Conservation (phyloP, 2,888 invertebrate species). For the Leptarthrus brevirostris region DNA sequence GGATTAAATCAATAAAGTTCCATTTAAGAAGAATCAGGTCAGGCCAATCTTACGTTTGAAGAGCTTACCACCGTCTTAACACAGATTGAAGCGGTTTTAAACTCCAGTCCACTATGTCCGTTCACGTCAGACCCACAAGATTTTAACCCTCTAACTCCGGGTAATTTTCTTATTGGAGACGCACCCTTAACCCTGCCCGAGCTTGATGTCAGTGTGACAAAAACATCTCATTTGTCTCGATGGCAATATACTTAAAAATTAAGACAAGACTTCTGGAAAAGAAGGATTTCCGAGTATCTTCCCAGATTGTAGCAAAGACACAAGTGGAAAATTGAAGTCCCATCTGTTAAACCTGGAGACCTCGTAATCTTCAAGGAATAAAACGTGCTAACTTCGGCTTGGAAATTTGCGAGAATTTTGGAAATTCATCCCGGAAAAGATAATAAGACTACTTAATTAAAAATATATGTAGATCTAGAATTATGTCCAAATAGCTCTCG, state of each 20-base stretch:
- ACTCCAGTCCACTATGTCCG: no score
- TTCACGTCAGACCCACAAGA: not conserved
- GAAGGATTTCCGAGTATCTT: not conserved
- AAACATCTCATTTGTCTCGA: not conserved
- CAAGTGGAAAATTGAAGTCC: not conserved
- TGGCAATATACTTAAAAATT: not conserved
- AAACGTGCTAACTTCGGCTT: not conserved
- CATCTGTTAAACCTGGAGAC: not conserved
- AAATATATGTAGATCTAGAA: not conserved
- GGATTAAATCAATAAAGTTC: constrained; percentile 21
- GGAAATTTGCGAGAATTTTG: not conserved
- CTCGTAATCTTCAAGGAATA: not conserved
- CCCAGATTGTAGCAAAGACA: not conserved
- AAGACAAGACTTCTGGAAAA: not conserved
- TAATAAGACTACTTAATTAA: not conserved
- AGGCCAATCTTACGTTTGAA: no score
- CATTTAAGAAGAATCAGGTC: no score
- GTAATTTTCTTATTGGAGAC: constrained; percentile 16
- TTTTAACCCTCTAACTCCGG: constrained; percentile 24
- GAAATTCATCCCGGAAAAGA: no score
- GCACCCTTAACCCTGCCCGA: not conserved
- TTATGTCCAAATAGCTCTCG: no score
- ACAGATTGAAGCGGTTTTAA: no score
- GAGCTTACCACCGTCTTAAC: no score
- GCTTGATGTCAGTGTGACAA: no score